phyloP scores from a whole-genome alignment of 64 coral and sea anemone genomes.

The Orbicella faveolata region DNA sequence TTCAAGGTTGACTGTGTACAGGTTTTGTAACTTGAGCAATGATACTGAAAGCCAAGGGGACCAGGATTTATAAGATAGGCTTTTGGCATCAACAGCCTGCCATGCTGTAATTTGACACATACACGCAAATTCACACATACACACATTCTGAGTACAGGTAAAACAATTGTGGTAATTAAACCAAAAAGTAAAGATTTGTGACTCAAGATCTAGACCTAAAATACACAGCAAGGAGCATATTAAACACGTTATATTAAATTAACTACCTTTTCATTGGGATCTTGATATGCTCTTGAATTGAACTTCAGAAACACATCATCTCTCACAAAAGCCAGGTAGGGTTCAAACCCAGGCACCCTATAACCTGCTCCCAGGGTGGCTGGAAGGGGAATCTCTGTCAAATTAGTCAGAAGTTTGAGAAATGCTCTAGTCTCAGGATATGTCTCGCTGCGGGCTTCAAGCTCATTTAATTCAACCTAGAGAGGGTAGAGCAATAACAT shows the following conservation, averaged over 20 bases:
- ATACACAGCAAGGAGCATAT: neutral
- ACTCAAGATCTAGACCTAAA: no score
- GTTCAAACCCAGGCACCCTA: constrained; percentile 89
- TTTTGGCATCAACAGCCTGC: no score
- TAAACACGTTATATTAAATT: no score
- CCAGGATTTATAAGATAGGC: no score
- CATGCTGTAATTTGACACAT: no score
- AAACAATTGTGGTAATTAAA: no score
- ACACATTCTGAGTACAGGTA: no score
- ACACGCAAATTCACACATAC: no score
- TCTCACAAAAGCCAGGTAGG: constrained; percentile 79
- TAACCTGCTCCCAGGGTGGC: constrained; percentile 84
- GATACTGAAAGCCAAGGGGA: no score
- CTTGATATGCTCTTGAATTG: constrained; percentile 86
- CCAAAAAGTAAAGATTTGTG: no score
- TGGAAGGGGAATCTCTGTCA: constrained; percentile 93
- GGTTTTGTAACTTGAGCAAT: no score
- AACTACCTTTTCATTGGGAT: constrained; percentile 84
- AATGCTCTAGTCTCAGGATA: constrained; percentile 96
- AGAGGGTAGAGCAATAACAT: neutral
- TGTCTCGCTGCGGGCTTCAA: constrained; percentile 85
- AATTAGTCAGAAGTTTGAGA: constrained; percentile 66
- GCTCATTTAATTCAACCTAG: constrained; percentile 96
- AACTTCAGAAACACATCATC: constrained; percentile 95
- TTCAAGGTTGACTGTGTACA: no score